Base-by-base conservation (phyloP, 2,797 vertebrate species). In the Spondyliosoma cantharus region DNA sequence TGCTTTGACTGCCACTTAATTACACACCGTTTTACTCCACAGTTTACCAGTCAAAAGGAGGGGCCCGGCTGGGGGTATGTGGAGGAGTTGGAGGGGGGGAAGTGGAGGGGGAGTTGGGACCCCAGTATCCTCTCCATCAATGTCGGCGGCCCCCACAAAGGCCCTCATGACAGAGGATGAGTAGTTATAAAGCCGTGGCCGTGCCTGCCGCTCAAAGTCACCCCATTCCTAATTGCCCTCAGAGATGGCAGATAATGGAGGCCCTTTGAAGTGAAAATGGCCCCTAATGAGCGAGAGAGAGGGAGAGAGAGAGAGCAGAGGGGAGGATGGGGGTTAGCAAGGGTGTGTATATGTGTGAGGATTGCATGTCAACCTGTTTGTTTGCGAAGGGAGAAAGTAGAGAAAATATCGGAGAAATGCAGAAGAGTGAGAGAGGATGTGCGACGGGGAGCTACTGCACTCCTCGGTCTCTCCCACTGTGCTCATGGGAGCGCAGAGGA, bases 1-100 rank as follows among this genome's bases (percentile, higher is more conserved):
- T 95, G 95, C 96, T 96, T 96, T 96, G 96, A 97, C 95, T 96
- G 95, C 96, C 95, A 96, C 94, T 96, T 97, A 96, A 97, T 96
- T 96, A 96, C 96, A 95, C 95, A 96, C 95, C 93, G 91, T 96
- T 96, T 96, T 96, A 95, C 95, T 95, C 93, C 93, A 93, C 95
- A 95, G 94, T 96, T 96, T 96, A 96, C 95, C 95, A 96, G 95
- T 96, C 95, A 95, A 96, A 96, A 89, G 86, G 86, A 88, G 93
- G 93, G 94, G 93, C 93, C 93, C 93, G 45, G 78, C 80, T 78
- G 85, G 78, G 86, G 80, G 84, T 93, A 80, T 76, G 75, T 49
- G 86, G 32, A 73, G n/a, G 61, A 67, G 83, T 66, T 46, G 52
- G 42, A 27, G 32, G 50, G 69, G 13, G 25, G 66, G 45, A 7